A percentile compares a stretch with the other conserved stretches of the same genome.
phyloP scores from a whole-genome alignment of 2,113 vertebrate species.

The Strix aluco region DNA sequence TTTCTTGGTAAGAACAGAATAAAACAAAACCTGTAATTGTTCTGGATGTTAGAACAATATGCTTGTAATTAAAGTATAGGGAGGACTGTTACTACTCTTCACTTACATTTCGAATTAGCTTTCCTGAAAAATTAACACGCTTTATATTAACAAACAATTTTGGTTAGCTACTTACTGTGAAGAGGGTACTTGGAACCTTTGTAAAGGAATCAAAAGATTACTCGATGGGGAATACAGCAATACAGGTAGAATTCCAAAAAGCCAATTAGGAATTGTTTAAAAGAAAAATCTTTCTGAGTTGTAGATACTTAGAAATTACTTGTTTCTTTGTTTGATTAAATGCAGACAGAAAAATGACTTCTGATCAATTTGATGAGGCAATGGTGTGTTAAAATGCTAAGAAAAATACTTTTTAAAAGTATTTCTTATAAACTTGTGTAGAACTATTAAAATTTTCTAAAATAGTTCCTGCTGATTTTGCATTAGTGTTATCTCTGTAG shows the following conservation, averaged over 20 bases:
- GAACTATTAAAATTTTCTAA: background rate
- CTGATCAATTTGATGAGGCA: background rate
- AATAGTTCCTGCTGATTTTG: background rate
- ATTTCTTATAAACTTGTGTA: background rate
- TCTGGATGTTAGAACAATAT: background rate
- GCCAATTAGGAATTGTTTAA: too few species aligned
- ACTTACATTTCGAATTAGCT: conserved; percentile 72
- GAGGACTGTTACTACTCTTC: conserved; percentile 38
- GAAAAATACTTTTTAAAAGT: background rate
- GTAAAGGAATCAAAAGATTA: too few species aligned
- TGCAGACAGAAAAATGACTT: background rate
- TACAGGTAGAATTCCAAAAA: too few species aligned
- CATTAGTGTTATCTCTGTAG: background rate
- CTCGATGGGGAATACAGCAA: too few species aligned
- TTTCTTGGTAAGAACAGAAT: background rate
- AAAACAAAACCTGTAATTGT: background rate
- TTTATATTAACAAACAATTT: conserved; percentile 71
- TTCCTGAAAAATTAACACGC: conserved; percentile 79
- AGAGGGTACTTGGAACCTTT: conserved; percentile 49
- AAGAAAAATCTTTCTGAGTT: background rate
- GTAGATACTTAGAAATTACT: background rate
- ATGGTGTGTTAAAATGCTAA: background rate
- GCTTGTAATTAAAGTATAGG: conserved; percentile 52
- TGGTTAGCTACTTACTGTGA: conserved; percentile 80
- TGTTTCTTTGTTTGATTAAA: background rate